Base-by-base conservation (phyloP, 2,113 vertebrate genomes). In the Neodon shergylaensis region DNA sequence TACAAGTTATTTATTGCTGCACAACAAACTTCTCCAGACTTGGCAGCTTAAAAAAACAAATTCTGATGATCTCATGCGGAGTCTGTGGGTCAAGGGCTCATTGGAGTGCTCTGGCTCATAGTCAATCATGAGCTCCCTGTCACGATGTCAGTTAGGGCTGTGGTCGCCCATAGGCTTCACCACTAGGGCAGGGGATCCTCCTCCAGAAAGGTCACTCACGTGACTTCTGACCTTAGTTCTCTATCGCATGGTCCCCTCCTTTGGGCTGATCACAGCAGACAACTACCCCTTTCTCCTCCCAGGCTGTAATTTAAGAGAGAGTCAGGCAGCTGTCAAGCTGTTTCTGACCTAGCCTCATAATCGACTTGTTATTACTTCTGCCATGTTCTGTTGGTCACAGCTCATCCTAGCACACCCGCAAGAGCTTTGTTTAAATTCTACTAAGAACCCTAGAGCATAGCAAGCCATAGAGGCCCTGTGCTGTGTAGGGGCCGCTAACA, bases 1-100 rank as follows among this genome's bases (percentile, higher is more conserved):
- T 31, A n/a, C 94, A 95, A 68, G 54, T 73, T 95, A 72, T 88
- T 87, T 88, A 92, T 83, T 87, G 72, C 76, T 82, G 31, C 19
- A 10, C 84, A 96, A 79, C n/a, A 96, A 91, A 91, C 65, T 61
- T 82, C 11, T 36, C 47, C 16, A 89, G 72, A 95, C 36, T 39
- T 91, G 91, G 42, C 39, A 92, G 21, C n/a, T 89, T 87, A 87
- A 83, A 91, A 63, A 47, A 94, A 76, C 42, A 92, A 77, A 81
- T 42, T 61, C 36, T 81, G 90, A 74, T 54, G 86, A 94, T 78
- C 26, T 54, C 10, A n/a, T 77, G 54, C 8, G 22, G 95, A 87
- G 61, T 72, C 74, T 92, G 82, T 47, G 68, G 72, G n/a, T 91
- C 73, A 82, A 14, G 52, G 74, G 78, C 86, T 83, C 85, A 19